Evolutionary conservation across 2,797 vertebrate species (phyloP).

Genomic region (Hyperoplus immaculatus): DNA sequence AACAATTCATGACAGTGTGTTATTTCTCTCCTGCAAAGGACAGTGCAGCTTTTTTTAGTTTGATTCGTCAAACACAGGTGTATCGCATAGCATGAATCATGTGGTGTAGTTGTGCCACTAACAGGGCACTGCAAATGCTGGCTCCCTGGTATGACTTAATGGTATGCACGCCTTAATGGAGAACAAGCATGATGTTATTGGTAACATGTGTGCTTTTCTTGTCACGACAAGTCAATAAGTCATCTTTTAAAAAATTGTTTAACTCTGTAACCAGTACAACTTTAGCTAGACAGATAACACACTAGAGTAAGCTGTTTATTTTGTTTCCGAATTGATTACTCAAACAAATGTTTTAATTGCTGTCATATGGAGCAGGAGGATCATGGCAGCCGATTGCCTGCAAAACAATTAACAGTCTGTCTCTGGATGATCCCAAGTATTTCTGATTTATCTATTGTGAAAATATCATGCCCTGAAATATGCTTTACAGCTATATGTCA

Average conservation of each 20-base stretch:
- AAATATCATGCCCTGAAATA: neutral
- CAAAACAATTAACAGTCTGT: neutral
- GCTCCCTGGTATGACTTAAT: neutral
- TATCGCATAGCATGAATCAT: slow-evolving; percentile 20
- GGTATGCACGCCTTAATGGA: neutral
- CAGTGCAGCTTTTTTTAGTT: too few species aligned
- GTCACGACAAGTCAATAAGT: slow-evolving; percentile 6
- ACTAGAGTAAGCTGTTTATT: neutral
- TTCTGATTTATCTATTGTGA: neutral
- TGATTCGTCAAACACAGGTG: slow-evolving; percentile 36
- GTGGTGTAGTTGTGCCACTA: slow-evolving; percentile 7
- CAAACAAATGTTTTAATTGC: neutral
- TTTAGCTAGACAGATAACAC: neutral
- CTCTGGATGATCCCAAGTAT: neutral
- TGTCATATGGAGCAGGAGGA: neutral
- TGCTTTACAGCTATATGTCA: neutral
- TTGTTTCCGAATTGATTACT: neutral
- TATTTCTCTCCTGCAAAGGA: slow-evolving; percentile 65
- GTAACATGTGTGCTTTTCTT: slow-evolving; percentile 3
- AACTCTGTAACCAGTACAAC: neutral
- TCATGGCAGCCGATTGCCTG: neutral
- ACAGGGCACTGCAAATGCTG: neutral
- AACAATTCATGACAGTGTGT: slow-evolving; percentile 87
- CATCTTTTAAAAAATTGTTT: neutral
- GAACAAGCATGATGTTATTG: neutral